Evolutionary conservation across 1,140 invertebrate genomes (phyloP), one percentile per base, ranked within the genome.

Genomic region (Nilaparvata lugens): DNA sequence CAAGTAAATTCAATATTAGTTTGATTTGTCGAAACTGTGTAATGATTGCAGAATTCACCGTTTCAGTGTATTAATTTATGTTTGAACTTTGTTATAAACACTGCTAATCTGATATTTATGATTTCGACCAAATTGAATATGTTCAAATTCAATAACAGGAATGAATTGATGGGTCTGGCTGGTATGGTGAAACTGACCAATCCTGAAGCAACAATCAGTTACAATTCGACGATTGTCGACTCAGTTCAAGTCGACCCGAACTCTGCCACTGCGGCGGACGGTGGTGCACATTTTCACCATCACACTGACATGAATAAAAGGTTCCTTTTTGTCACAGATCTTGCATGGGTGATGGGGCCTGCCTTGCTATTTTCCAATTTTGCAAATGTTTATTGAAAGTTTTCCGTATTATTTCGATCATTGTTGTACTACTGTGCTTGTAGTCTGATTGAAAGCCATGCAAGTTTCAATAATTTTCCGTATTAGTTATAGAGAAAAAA

Each of bases 141-240:
- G 31, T 35, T 35, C 4, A 35, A 35, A 35, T 35, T 4, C 13
- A 35, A 35, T 11, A 35, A 54, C 63, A 72, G 70, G 66, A 71
- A 71, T 69, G 70, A 72, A 55, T 64, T 72, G 52, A 58, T 71
- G 62, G 69, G 69, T 11, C 64, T 72, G 35, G 69, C 70, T 45
- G 70, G 70, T 43, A 68, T 70, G 65, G 69, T 72, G 25, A 72
- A 70, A 65, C 64, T 72, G 38, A 71, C 69, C 23, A 71, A 71
- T 65, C 68, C 69, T n/a, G 70, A 72, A 56, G 65, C 62, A 52
- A 63, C 58, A 61, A 57, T 66, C 54, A 66, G 60, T 59, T 65
- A 56, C 56, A 57, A 56, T 42, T 43, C 54, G 7, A 35, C 58
- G 5, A 19, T 60, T 11, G 56, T 56, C 9, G 45, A 38, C 42